Percentiles rank a stretch among this genome's conserved stretches.
phyloP scores from a whole-genome alignment of 1,140 invertebrate genomes.

The Drosophila truncata region DNA sequence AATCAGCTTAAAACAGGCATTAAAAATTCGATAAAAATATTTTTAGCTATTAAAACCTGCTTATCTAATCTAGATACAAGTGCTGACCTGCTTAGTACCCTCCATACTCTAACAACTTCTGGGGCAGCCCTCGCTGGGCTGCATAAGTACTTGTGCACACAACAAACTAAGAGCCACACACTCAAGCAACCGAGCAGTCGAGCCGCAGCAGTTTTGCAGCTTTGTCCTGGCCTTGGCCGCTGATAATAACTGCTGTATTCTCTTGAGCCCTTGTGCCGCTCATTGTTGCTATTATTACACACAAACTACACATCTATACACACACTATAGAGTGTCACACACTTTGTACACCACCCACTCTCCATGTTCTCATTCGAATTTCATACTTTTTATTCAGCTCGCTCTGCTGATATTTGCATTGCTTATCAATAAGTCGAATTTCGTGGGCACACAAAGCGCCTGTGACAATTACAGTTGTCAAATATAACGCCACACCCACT shows the following conservation, averaged over 20 bases:
- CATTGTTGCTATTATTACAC: conserved; percentile 26
- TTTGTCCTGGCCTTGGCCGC: conserved; percentile 61
- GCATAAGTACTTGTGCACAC: conserved; percentile 53
- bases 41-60: neutral
- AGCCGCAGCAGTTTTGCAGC: conserved; percentile 49
- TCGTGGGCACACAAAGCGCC: conserved; percentile 56
- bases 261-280: conserved; percentile 11
- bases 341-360: neutral
- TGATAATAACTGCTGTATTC: conserved; percentile 40
- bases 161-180: conserved; percentile 25
- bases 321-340: neutral
- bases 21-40: conserved; percentile 4
- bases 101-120: conserved; percentile 4
- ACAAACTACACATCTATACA: neutral
- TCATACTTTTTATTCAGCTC: conserved; percentile 18
- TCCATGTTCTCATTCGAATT: conserved; percentile 2
- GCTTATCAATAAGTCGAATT: conserved; percentile 68
- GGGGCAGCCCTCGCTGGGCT: conserved; percentile 29
- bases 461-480: conserved; percentile 77
- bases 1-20: neutral
- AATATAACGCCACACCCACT: conserved; percentile 51
- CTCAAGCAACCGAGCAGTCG: conserved; percentile 12
- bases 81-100: neutral
- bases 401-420: conserved; percentile 42
- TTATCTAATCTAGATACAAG: conserved; percentile 17